These are phyloP conservation scores for Spondyliosoma cantharus DNA, from an alignment of 2,797 vertebrate species.

Conservation along the genomic window DNA sequence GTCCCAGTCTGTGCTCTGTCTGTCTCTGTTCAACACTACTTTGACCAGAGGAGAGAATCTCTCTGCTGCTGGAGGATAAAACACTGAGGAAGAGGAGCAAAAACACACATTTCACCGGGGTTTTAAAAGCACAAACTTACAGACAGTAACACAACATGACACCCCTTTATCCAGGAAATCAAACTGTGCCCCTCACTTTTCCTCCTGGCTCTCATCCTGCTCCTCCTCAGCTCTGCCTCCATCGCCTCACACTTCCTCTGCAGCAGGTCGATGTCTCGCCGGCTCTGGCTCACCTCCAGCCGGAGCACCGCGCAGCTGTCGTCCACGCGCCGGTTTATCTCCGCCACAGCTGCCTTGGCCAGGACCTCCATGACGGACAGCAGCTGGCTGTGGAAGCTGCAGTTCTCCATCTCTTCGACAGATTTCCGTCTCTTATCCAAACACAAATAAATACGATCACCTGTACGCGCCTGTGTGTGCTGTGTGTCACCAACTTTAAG, in stretches of 20 bases:
- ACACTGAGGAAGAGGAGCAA: conserved; percentile 35
- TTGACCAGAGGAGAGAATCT: conserved; percentile 43
- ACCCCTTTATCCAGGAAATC: background rate
- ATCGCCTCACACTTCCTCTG: conserved; percentile 76
- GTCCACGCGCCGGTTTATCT: conserved; percentile 81
- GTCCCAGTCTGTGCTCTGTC: conserved; percentile 40
- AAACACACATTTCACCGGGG: background rate
- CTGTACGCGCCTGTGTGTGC: fast-evolving
- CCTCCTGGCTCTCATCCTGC: conserved; percentile 67
- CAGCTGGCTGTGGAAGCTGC: conserved; percentile 80
- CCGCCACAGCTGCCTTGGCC: conserved; percentile 79
- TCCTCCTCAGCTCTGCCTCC: conserved; percentile 80
- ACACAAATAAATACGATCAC: background rate
- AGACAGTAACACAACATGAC: background rate
- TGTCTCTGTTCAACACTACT: conserved; percentile 43
- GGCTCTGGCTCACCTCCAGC: conserved; percentile 79
- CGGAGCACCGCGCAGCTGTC: conserved; percentile 80
- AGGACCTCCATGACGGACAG: conserved; percentile 82
- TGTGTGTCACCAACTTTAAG: too few relatives aligned
- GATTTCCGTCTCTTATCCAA: background rate
- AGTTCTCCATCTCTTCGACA: conserved; percentile 65
- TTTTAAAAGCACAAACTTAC: background rate
- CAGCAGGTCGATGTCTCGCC: conserved; percentile 79
- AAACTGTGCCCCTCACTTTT: conserved; percentile 46
- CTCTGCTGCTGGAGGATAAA: conserved; percentile 40